Percentiles rank a stretch among this genome's conserved stretches.
phyloP scores from a whole-genome alignment of 2,888 invertebrate species.

The Zeuzera pyrina region DNA sequence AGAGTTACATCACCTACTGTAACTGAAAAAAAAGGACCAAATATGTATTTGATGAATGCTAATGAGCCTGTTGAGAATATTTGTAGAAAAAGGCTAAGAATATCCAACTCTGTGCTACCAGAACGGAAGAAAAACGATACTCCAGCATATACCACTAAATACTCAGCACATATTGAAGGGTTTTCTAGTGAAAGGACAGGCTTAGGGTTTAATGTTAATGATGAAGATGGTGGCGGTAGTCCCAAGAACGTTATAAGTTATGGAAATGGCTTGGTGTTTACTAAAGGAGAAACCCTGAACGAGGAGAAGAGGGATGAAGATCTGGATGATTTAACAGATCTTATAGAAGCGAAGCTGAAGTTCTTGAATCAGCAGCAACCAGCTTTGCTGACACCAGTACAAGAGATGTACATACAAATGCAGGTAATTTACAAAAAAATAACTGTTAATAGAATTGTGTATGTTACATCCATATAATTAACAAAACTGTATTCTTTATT shows the following conservation, averaged over 20 bases:
- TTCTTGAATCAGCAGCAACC: constrained; percentile 65
- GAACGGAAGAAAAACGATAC: constrained; percentile 38
- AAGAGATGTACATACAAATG: constrained; percentile 71
- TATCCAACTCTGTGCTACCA: constrained; percentile 56
- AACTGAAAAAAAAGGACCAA: constrained; percentile 44
- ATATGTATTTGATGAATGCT: constrained; percentile 43
- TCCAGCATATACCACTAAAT: constrained; percentile 58
- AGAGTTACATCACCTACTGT: constrained; percentile 18
- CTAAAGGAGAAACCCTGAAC: constrained; percentile 67
- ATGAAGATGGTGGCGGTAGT: constrained; percentile 18
- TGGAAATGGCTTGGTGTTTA: constrained; percentile 60
- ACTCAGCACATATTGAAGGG: constrained; percentile 57
- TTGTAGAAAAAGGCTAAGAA: constrained; percentile 51
- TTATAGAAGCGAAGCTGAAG: constrained; percentile 67
- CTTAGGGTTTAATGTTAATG: constrained; percentile 53
- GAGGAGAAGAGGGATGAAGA: constrained; percentile 50
- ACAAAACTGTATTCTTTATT: no score
- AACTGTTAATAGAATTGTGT: constrained; percentile 8
- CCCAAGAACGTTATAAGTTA: constrained; percentile 52
- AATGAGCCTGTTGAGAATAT: constrained; percentile 34
- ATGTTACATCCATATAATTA: no score
- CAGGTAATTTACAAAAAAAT: no score
- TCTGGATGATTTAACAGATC: constrained; percentile 43
- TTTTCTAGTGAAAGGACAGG: constrained; percentile 61
- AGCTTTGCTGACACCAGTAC: constrained; percentile 58